These are phyloP conservation scores for Gobio gobio DNA, from an alignment of 2,113 vertebrate genomes.

Conservation along the genomic window DNA sequence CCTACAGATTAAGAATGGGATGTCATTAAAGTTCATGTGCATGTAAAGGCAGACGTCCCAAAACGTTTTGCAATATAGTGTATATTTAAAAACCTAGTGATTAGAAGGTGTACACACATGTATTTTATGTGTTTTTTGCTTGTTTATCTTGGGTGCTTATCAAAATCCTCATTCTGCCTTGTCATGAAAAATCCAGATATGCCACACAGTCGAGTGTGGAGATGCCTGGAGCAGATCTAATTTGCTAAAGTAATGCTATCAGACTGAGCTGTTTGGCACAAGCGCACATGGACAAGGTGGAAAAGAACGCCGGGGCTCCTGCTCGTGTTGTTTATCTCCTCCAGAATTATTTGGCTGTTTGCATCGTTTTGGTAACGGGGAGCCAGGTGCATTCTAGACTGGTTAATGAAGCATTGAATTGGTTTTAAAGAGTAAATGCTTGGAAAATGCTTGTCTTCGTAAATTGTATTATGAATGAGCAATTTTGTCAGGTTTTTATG, in stretches of 20 bases:
- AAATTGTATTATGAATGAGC: not conserved
- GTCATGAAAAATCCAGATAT: constrained; percentile 54
- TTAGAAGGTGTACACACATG: too few species aligned
- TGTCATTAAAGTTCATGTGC: too few species aligned
- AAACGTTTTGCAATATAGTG: too few species aligned
- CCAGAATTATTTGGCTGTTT: constrained; percentile 38
- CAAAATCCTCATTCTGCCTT: constrained; percentile 35
- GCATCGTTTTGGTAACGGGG: constrained; percentile 40
- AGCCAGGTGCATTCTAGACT: constrained; percentile 41
- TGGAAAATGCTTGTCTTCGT: constrained; percentile 19
- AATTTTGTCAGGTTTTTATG: not conserved
- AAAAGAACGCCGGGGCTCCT: constrained; percentile 26
- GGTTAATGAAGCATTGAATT: constrained; percentile 40
- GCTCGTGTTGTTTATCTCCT: constrained; percentile 27
- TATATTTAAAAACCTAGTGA: too few species aligned
- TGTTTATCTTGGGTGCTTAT: not conserved
- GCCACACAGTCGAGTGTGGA: constrained; percentile 26
- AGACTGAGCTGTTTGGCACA: constrained; percentile 55
- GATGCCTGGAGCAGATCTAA: constrained; percentile 50
- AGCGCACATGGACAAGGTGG: constrained; percentile 48
- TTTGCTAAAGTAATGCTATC: constrained; percentile 62
- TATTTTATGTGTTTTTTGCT: not conserved
- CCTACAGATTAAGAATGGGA: too few species aligned
- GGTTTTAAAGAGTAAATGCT: constrained; percentile 32
- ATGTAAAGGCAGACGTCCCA: too few species aligned